Base-by-base conservation (phyloP, 2,797 vertebrate genomes). In the Synanceia verrucosa region DNA sequence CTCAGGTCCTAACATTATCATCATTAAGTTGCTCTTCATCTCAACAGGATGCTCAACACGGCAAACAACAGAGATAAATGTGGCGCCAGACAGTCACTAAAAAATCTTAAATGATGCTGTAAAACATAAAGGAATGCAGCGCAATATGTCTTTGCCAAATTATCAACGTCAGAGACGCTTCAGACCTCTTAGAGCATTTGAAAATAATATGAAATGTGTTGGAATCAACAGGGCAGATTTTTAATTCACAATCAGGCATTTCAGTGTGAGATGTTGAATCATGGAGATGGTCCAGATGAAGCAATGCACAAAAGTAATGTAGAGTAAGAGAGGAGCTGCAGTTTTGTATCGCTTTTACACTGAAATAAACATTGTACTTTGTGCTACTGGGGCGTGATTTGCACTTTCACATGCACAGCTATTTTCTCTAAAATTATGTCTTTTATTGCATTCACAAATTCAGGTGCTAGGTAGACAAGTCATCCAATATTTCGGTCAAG, bases 11-110 rank as follows among this genome's bases (percentile, higher is more conserved):
- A 76, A 62, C 78, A 79, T 79, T 68, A 83, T 79, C 50, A 70
- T 77, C 71, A 77, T 80, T 72, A 80, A 51, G 65, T 70, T 74
- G 71, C 50, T 76, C 46, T 58, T 78, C 50, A 43, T 76, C 71
- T 57, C 65, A 77, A 78, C 66, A 74, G 65, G 78, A 66, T 47
- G 56, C 64, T 78, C 50, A 68, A 55, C 57, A 83, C 83, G 78
- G 59, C 55, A 76, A 85, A 83, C 36, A 64, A 24, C 33, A 55
- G 58, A 62, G 63, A 78, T 72, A 76, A 69, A 78, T 73, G 55
- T 57, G 41, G 52, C 31, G 33, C 53, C 57, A 76, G 60, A 33
- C 43, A 55, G 23, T 62, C 59, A 63, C 70, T 83, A 33, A 67
- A 63, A 70, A 53, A 52, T 65, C 59, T 29, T 60, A 69, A 68